phyloP scores from a whole-genome alignment of 1,140 invertebrate species.

The Tribolium castaneum region DNA sequence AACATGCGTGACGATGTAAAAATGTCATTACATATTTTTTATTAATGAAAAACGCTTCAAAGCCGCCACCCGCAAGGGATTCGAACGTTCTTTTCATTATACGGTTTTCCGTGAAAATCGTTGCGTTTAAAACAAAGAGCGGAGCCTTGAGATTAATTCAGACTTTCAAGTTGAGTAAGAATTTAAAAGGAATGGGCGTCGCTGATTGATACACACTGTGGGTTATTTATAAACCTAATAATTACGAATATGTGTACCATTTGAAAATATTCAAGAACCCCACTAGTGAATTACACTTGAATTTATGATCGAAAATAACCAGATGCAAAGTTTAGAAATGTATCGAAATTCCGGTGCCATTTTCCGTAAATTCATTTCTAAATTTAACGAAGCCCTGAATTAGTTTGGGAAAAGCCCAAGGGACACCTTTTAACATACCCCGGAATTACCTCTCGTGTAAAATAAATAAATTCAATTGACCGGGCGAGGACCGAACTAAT shows the following conservation, averaged over 20 bases:
- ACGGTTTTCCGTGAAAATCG: background rate
- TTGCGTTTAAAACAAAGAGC: background rate
- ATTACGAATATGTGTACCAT: background rate
- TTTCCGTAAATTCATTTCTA: slow-evolving; percentile 31
- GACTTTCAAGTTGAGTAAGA: background rate
- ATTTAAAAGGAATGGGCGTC: slow-evolving; percentile 21
- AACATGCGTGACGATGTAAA: slow-evolving; percentile 16
- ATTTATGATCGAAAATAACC: slow-evolving; percentile 7
- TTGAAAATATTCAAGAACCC: slow-evolving; percentile 15
- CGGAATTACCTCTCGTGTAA: slow-evolving; percentile 36
- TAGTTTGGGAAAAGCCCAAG: slow-evolving; percentile 31
- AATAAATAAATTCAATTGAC: slow-evolving; percentile 42
- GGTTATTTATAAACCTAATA: slow-evolving; percentile 5
- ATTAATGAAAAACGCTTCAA: slow-evolving; percentile 2
- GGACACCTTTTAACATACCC: slow-evolving; percentile 34
- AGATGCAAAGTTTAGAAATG: background rate
- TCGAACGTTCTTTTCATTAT: background rate
- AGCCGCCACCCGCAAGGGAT: background rate
- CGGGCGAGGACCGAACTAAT: slow-evolving; percentile 5
- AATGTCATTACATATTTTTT: slow-evolving; percentile 11
- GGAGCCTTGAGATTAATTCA: background rate
- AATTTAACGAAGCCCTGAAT: slow-evolving; percentile 26
- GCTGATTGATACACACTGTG: background rate
- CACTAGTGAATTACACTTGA: slow-evolving; percentile 17
- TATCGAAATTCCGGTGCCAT: slow-evolving; percentile 18